A percentile compares a stretch with the other conserved stretches of the same genome.
phyloP scores from a whole-genome alignment of 2,113 vertebrate species.

The Psephotus haematonotus region DNA sequence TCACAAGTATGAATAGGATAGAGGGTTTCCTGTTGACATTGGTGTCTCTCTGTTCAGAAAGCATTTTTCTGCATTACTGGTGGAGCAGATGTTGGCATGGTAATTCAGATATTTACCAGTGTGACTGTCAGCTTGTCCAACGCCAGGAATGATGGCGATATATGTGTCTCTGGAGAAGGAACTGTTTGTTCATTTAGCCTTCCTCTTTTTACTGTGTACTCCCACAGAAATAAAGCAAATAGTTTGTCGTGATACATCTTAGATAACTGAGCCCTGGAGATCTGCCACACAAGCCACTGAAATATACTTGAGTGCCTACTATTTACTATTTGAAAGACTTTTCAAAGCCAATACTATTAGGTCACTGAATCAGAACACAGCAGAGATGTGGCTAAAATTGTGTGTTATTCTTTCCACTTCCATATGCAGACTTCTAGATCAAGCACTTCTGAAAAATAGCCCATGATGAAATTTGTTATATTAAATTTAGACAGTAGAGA shows the following conservation, averaged over 20 bases:
- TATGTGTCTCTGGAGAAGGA: not conserved
- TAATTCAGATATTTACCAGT: not conserved
- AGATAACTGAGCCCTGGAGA: not conserved
- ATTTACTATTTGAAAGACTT: not conserved
- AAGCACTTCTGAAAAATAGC: not conserved
- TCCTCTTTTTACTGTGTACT: not conserved
- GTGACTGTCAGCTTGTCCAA: not conserved
- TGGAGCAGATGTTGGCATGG: not conserved
- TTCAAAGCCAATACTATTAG: not conserved
- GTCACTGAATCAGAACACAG: not conserved
- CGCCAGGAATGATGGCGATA: not conserved
- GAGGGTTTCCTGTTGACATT: not conserved
- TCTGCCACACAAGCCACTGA: not conserved
- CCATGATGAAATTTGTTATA: not conserved
- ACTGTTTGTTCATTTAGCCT: not conserved
- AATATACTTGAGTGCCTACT: not conserved
- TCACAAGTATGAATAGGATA: not conserved
- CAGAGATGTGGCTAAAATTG: not conserved
- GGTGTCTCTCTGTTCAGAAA: not conserved
- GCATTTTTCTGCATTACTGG: not conserved
- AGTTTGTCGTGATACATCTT: not conserved
- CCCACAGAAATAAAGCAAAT: not conserved
- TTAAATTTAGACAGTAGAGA: not conserved
- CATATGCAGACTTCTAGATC: not conserved
- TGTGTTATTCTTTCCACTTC: not conserved